A percentile compares a stretch with the other conserved stretches of the same genome.
Evolutionary conservation across 2,113 vertebrate genomes (phyloP).

Genomic region (Passer domesticus): DNA sequence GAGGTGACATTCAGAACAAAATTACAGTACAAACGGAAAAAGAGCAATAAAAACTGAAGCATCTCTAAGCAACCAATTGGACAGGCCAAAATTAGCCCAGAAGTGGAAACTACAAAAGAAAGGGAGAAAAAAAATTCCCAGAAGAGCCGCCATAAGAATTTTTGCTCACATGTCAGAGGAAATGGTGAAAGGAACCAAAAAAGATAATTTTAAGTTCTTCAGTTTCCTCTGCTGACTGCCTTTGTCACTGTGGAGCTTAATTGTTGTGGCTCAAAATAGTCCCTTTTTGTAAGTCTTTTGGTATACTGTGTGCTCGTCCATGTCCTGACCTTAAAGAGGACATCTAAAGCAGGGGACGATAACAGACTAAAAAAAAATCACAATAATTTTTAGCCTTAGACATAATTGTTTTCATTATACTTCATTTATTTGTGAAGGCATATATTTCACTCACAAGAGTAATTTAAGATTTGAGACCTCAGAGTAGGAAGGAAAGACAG

Average conservation of each 20-base stretch:
- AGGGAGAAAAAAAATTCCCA: neutral
- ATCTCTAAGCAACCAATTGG: constrained; percentile 19
- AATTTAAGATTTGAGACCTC: neutral
- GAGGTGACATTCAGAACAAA: constrained; percentile 22
- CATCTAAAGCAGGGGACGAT: neutral
- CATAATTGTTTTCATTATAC: neutral
- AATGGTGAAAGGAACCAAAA: neutral
- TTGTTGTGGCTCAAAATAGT: neutral
- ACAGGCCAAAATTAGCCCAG: neutral
- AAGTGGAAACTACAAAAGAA: neutral
- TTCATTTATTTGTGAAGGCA: neutral
- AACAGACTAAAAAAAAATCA: neutral
- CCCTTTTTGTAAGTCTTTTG: neutral
- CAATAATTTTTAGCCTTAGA: neutral
- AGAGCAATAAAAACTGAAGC: neutral
- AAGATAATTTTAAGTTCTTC: neutral
- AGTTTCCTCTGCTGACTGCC: neutral
- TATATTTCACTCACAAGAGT: neutral
- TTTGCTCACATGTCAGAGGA: neutral
- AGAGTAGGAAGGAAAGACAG: neutral
- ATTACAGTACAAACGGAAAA: neutral
- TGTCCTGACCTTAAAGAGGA: neutral
- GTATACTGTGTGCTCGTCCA: neutral
- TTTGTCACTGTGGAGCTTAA: neutral
- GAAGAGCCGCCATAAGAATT: neutral